phyloP scores from a whole-genome alignment of 2,113 vertebrate genomes.

The Dendropsophus ebraccatus region DNA sequence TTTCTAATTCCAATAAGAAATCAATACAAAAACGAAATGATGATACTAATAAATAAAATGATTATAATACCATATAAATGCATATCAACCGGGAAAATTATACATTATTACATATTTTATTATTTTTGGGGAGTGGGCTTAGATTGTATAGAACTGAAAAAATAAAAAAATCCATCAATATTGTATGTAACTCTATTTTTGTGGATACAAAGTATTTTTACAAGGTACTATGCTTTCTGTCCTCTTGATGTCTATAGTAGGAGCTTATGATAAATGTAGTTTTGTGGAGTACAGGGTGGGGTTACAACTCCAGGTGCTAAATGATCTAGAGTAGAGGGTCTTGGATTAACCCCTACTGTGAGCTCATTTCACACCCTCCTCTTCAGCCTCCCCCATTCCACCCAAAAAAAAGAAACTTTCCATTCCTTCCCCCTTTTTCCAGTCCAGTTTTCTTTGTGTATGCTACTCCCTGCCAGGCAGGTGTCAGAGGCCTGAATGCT shows the following conservation, averaged over 20 bases:
- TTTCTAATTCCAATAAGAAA: not conserved
- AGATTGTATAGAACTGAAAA: not conserved
- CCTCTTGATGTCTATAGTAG: not conserved
- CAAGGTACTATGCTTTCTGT: not conserved
- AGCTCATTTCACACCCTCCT: conserved; percentile 71
- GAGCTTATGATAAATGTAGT: conserved; percentile 14
- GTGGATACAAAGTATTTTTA: not conserved
- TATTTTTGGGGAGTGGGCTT: not conserved
- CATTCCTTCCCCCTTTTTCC: conserved; percentile 72
- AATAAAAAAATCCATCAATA: not conserved
- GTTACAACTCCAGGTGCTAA: conserved; percentile 80
- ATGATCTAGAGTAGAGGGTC: conserved; percentile 76
- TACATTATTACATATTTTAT: not conserved
- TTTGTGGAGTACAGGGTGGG: conserved; percentile 29
- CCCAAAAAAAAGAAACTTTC: conserved; percentile 55
- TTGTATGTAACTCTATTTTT: too few species aligned
- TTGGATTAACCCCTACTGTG: conserved; percentile 93
- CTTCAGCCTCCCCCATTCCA: conserved; percentile 63
- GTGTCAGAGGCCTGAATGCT: conserved; percentile 93
- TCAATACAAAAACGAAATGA: not conserved
- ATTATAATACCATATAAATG: not conserved
- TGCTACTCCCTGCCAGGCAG: conserved; percentile 90
- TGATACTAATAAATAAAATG: not conserved
- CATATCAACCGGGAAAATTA: not conserved
- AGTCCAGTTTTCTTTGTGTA: conserved; percentile 84